phyloP scores from a whole-genome alignment of 2,113 vertebrate species.

The Gila orcuttii region DNA sequence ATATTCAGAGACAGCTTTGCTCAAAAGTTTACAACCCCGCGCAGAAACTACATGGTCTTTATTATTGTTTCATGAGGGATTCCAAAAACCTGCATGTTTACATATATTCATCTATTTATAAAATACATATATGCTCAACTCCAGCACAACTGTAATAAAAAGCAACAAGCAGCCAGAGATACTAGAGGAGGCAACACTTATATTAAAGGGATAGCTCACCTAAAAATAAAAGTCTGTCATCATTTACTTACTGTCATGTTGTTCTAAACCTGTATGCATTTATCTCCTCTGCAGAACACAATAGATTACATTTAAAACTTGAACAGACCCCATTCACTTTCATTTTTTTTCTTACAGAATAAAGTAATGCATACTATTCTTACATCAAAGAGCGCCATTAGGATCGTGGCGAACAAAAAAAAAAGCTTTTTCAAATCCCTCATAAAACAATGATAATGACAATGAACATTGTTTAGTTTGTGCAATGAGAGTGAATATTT shows the following conservation, averaged over 20 bases:
- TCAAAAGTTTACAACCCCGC: not conserved
- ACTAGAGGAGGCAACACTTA: not conserved
- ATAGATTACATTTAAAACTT: too few relatives aligned
- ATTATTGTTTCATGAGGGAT: not conserved
- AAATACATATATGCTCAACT: not conserved
- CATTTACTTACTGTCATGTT: too few relatives aligned
- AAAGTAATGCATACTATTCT: not conserved
- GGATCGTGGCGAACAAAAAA: not conserved
- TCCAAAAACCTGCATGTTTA: not conserved
- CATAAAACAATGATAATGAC: not conserved
- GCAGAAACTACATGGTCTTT: not conserved
- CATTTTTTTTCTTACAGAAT: too few relatives aligned
- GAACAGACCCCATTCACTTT: too few relatives aligned
- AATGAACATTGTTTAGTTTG: not conserved
- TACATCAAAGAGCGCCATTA: not conserved
- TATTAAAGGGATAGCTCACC: not conserved
- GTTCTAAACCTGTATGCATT: too few relatives aligned
- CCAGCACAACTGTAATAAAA: not conserved
- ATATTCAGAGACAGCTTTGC: not conserved
- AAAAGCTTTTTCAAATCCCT: not conserved
- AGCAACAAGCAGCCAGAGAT: not conserved
- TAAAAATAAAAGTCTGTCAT: too few relatives aligned
- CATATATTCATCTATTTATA: not conserved
- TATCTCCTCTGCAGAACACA: too few relatives aligned
- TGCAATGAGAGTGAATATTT: not conserved